Base-by-base conservation (phyloP, 1,140 invertebrate genomes). In the Chionoecetes opilio region DNA sequence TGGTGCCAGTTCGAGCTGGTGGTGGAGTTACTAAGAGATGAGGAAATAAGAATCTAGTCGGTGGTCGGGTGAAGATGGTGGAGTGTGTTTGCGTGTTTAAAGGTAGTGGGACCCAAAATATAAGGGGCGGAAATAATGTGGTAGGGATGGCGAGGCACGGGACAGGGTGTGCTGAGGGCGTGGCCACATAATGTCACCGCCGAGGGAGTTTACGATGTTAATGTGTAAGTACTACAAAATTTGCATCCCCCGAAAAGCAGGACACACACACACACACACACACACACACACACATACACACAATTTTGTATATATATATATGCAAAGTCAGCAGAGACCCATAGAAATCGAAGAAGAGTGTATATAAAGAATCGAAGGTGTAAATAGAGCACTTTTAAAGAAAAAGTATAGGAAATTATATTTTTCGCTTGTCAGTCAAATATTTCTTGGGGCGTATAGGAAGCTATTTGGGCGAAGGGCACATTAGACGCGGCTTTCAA, bases 251-350 rank as follows among this genome's bases (percentile, higher is more conserved):
- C 63, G 63, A n/a, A 75, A 75, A 75, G 0, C 26, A 63, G 9
- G 2, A 53, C 63, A 75, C 63, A 75, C 63, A 75, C 63, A 75
- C 63, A 75, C 63, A 75, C 63, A 75, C 63, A 75, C 63, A 75
- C 63, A 75, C 63, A 75, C 63, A 75, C 63, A 75, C 63, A 75
- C 63, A 75, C 63, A 75, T 26, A 75, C 63, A 75, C 63, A 75
- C 63, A 75, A 17, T n/a, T 26, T n/a, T 26, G n/a, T 26, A 75
- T 26, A 75, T 26, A 75, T 26, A 75, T 26, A 75, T 26, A 75
- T 26, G 8, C 9, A 11, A 26, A 75, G 46, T 53, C 0, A 53
- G 38, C 38, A 53, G 46, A 3, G 0, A 53, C 46, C 11, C 11
- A 11, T 9, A 53, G 46, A 9, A 14, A 17, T 53, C 11, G 8